Evolutionary conservation across 92 coral and sea anemone genomes (phyloP).

Genomic region (Anthopleura xanthogrammica): DNA sequence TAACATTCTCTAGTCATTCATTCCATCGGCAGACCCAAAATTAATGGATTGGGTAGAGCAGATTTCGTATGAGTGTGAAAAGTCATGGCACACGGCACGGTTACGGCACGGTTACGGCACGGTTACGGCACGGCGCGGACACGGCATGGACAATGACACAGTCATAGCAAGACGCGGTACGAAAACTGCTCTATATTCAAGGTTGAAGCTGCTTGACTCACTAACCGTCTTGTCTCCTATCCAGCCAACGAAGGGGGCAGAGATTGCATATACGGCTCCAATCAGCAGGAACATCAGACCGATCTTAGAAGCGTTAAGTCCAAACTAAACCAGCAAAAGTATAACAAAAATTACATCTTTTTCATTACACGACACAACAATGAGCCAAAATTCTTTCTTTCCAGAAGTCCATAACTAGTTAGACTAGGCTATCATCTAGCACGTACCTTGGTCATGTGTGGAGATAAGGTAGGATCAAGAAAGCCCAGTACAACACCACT

Average conservation of each 20-base stretch:
- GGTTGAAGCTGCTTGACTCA: neutral
- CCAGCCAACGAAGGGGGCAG: conserved; percentile 83
- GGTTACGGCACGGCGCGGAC: no score
- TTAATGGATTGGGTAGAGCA: no score
- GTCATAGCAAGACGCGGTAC: no score
- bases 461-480: conserved; percentile 89
- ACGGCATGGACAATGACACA: no score
- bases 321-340: conserved; percentile 42
- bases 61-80: no score
- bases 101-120: no score
- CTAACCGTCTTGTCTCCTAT: conserved; percentile 82
- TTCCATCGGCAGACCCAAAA: no score
- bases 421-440: neutral
- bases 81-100: no score
- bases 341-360: no score
- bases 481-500: conserved; percentile 78
- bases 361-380: no score
- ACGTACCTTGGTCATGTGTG: conserved; percentile 69
- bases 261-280: conserved; percentile 65
- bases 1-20: no score
- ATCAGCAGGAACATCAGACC: conserved; percentile 72
- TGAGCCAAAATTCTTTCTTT: neutral
- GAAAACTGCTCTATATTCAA: no score
- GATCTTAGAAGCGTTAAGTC: conserved; percentile 62
- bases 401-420: neutral